These are phyloP conservation scores for Pachycephala philippinensis DNA, from an alignment of 2,113 vertebrate species.

Conservation along the genomic window DNA sequence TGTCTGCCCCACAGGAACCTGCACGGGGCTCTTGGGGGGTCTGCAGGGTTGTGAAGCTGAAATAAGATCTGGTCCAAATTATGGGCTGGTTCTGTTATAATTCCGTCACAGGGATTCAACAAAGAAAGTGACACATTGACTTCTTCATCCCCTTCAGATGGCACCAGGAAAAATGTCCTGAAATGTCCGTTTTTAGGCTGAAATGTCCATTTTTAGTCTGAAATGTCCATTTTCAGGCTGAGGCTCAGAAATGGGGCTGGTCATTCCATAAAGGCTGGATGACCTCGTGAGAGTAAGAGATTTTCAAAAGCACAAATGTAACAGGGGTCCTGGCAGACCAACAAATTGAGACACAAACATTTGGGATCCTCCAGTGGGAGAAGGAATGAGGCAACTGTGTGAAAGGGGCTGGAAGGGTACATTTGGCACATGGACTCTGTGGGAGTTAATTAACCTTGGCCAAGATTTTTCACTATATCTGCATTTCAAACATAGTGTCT, in stretches of 20 bases:
- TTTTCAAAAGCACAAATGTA: not conserved
- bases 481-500: not conserved
- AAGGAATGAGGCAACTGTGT: not conserved
- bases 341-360: not conserved
- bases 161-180: not conserved
- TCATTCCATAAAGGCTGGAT: not conserved
- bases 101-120: not conserved
- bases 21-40: not conserved
- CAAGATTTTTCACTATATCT: not conserved
- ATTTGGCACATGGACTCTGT: accelerated
- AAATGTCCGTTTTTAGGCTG: not conserved
- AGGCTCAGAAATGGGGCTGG: not conserved
- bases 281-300: not conserved
- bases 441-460: not conserved
- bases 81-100: not conserved
- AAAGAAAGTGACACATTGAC: not conserved
- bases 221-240: not conserved
- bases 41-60: not conserved
- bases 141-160: not conserved
- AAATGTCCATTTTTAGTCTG: not conserved
- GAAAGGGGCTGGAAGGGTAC: not conserved
- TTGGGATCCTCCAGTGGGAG: not conserved
- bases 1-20: not conserved
- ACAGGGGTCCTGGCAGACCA: not conserved
- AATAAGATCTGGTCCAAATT: not conserved